Conservation (phyloP, 2,113 vertebrate genomes). For the Pangasianodon gigas region DNA sequence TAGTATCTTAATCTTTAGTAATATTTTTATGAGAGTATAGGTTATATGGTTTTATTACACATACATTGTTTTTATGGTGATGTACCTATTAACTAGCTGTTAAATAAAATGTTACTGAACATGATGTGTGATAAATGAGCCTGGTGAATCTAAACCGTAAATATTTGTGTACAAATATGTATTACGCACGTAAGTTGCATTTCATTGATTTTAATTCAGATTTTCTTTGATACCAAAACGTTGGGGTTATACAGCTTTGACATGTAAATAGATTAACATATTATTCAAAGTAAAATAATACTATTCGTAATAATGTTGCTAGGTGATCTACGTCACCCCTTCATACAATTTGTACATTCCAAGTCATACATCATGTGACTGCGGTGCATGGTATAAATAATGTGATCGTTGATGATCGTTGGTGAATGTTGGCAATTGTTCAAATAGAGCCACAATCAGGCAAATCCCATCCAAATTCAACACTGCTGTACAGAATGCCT, state of each 20-base stretch:
- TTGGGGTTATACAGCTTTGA: constrained; percentile 1
- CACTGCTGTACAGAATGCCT: neutral
- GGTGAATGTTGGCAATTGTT: neutral
- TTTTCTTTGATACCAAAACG: neutral
- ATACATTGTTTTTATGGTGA: neutral
- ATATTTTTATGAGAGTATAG: neutral
- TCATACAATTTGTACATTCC: neutral
- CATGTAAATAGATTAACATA: neutral
- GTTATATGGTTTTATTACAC: neutral
- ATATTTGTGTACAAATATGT: neutral
- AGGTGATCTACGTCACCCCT: neutral
- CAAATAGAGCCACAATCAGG: neutral
- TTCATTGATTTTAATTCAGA: neutral
- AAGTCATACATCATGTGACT: neutral
- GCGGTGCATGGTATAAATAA: neutral
- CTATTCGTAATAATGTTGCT: neutral
- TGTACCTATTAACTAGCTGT: neutral
- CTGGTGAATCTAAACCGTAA: neutral
- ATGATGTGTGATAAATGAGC: neutral
- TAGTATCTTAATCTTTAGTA: neutral
- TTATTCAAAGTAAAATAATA: neutral
- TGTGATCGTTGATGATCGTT: too few relatives aligned
- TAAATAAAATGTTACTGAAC: neutral
- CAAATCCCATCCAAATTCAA: constrained; percentile 14
- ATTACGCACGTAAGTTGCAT: neutral